These are phyloP conservation scores for Lasioglossum oenotherae DNA, from an alignment of 2,888 invertebrate species.

Conservation along the genomic window DNA sequence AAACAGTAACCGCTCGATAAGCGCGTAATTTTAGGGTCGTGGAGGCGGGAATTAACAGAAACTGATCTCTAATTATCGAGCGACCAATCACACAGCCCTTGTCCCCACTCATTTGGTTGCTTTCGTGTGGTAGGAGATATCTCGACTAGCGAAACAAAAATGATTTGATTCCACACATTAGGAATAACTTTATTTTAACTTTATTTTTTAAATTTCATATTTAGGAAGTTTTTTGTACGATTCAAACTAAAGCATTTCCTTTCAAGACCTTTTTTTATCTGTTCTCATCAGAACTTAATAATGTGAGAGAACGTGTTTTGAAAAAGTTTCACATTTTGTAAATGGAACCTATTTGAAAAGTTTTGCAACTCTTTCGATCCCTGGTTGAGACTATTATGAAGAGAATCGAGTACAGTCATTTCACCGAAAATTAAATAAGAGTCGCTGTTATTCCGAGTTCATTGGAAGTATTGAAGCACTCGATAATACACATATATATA, in stretches of 20 bases:
- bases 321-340: background rate
- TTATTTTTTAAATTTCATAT: background rate
- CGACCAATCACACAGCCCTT: background rate
- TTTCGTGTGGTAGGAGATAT: background rate
- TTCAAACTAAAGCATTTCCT: background rate
- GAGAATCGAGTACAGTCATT: background rate
- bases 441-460: background rate
- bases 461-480: background rate
- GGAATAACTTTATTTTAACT: background rate
- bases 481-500: background rate
- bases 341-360: background rate
- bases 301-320: background rate
- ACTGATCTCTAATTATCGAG: background rate
- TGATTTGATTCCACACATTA: background rate
- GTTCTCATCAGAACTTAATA: background rate
- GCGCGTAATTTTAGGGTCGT: background rate
- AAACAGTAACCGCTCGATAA: background rate
- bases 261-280: background rate
- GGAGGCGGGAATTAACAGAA: background rate
- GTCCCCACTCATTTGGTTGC: background rate
- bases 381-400: background rate
- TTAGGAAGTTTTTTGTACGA: background rate
- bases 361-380: background rate
- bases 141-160: background rate
- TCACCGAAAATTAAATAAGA: background rate